A percentile compares a stretch with the other conserved stretches of the same genome.
These are phyloP conservation scores for Petrocephalus zakoni DNA, from an alignment of 2,113 vertebrate genomes.

Conservation along the genomic window DNA sequence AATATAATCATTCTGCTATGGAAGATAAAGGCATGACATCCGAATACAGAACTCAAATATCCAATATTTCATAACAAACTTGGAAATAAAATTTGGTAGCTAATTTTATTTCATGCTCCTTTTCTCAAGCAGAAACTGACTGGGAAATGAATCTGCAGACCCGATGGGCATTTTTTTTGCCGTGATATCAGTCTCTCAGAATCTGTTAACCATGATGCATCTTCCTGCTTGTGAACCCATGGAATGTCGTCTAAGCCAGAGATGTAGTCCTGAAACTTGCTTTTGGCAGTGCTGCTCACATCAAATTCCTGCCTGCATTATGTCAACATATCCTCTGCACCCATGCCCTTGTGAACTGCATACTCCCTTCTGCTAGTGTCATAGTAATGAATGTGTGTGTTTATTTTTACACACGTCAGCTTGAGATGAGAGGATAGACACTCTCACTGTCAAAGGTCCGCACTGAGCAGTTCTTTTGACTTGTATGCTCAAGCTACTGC, in stretches of 20 bases:
- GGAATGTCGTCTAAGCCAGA: not conserved
- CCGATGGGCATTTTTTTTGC: slow-evolving; percentile 14
- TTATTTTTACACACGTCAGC: slow-evolving; percentile 11
- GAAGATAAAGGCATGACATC: not conserved
- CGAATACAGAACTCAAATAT: not conserved
- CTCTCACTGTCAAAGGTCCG: not conserved
- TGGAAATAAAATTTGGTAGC: not conserved
- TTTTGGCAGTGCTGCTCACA: slow-evolving; percentile 13
- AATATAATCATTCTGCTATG: slow-evolving; percentile 11
- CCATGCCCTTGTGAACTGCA: slow-evolving; percentile 29
- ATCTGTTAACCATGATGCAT: slow-evolving; percentile 5
- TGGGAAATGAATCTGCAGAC: slow-evolving; percentile 22
- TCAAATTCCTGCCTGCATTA: slow-evolving; percentile 22
- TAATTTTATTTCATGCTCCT: slow-evolving; percentile 2
- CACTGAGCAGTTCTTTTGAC: not conserved
- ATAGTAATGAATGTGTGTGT: not conserved
- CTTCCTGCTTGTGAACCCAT: not conserved
- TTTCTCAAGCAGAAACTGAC: slow-evolving; percentile 29
- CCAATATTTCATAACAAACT: not conserved
- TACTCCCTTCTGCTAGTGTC: slow-evolving; percentile 21
- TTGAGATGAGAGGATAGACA: not conserved
- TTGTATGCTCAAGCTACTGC: not conserved
- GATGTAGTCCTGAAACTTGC: not conserved
- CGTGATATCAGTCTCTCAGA: slow-evolving; percentile 26
- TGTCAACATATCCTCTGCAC: slow-evolving; percentile 19